Evolutionary conservation across 2,113 vertebrate genomes (phyloP).

Genomic region (Strix aluco): DNA sequence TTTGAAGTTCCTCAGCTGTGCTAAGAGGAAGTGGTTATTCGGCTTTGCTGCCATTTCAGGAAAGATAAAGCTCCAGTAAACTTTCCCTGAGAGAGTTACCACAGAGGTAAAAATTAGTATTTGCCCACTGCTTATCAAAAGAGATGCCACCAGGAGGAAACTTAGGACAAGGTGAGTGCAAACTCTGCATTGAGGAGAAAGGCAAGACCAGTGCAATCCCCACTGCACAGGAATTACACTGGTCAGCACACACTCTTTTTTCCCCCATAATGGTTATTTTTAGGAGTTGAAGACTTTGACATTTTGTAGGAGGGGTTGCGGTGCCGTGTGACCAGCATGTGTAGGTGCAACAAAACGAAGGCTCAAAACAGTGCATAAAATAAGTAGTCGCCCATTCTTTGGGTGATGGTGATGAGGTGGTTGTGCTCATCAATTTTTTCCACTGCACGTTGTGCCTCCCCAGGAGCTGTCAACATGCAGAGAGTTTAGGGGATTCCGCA

Average conservation of each 20-base stretch:
- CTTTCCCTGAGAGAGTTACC: slow-evolving; percentile 60
- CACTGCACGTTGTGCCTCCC: neutral
- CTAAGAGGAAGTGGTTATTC: slow-evolving; percentile 52
- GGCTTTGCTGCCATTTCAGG: slow-evolving; percentile 40
- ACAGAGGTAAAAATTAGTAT: neutral
- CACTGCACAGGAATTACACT: neutral
- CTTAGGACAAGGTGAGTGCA: neutral
- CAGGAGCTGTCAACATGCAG: neutral
- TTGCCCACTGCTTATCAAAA: neutral
- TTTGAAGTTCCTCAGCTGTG: slow-evolving; percentile 43
- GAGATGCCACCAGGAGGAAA: neutral
- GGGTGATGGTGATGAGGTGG: neutral
- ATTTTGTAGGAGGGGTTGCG: neutral
- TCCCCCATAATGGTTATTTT: neutral
- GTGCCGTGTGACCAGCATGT: fast-evolving
- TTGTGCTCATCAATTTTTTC: slow-evolving; percentile 28
- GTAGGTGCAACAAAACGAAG: slow-evolving; percentile 38
- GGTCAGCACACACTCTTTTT: neutral
- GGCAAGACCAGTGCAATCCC: neutral
- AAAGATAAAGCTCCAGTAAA: slow-evolving; percentile 51
- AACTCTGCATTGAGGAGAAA: neutral
- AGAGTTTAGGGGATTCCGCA: slow-evolving; percentile 44
- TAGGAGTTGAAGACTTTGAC: neutral
- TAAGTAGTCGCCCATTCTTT: neutral
- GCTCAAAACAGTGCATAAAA: neutral